A percentile compares a stretch with the other conserved stretches of the same genome.
Conservation (phyloP, 2,888 invertebrate genomes). For the Cephus pygmeus region DNA sequence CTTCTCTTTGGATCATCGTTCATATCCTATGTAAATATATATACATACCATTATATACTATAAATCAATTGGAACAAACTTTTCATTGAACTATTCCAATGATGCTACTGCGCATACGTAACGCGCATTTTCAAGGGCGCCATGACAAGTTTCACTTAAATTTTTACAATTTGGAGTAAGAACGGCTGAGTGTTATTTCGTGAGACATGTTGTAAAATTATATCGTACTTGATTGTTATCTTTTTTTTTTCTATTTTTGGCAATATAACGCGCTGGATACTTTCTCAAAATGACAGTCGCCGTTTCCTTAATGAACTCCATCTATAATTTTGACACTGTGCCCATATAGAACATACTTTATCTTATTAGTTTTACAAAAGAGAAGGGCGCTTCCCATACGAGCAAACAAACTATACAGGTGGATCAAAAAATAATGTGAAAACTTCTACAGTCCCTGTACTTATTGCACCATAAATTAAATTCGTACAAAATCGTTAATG, state of each 20-base stretch:
- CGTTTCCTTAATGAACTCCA: not conserved
- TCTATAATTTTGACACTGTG: not conserved
- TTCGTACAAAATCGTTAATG: not conserved
- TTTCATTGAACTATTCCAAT: not conserved
- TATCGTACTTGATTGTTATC: not conserved
- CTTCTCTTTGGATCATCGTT: slow-evolving; percentile 16
- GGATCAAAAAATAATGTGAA: not conserved
- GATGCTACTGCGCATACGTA: not conserved
- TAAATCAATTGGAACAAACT: slow-evolving; percentile 19
- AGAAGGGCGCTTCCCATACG: not conserved
- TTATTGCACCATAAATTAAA: not conserved
- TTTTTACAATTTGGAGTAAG: not conserved
- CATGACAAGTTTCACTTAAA: not conserved
- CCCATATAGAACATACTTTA: not conserved
- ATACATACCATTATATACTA: slow-evolving; percentile 23
- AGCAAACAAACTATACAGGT: not conserved
- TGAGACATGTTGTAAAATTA: not conserved
- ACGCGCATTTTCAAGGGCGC: not conserved
- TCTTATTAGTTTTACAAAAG: not conserved
- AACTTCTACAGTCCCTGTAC: not conserved
- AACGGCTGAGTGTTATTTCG: not conserved
- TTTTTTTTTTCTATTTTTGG: not conserved
- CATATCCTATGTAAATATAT: slow-evolving; percentile 19
- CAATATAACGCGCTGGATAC: not conserved
- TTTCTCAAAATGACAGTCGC: not conserved